A percentile compares a stretch with the other conserved stretches of the same genome.
Conservation (phyloP, 2,797 vertebrate genomes). For the Meda fulgida region DNA sequence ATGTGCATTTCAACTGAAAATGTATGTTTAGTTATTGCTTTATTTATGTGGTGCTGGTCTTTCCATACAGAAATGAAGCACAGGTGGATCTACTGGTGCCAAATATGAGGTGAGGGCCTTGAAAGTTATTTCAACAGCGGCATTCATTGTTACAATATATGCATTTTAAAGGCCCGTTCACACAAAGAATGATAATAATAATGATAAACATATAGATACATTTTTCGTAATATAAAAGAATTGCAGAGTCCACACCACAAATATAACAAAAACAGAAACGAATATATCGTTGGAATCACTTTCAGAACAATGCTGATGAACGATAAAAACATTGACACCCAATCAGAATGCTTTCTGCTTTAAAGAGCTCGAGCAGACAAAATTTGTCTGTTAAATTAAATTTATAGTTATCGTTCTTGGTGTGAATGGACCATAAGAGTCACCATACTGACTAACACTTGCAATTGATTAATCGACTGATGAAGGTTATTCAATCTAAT, state of each 20-base stretch:
- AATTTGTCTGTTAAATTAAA: too few species aligned
- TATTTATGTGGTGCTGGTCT: slow-evolving; percentile 10
- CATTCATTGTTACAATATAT: background rate
- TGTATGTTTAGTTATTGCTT: background rate
- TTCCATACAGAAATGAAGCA: slow-evolving; percentile 52
- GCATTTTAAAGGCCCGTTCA: background rate
- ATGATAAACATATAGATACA: background rate
- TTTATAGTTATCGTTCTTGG: background rate
- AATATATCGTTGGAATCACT: background rate
- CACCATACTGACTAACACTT: background rate
- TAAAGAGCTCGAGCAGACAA: background rate
- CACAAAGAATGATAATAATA: background rate
- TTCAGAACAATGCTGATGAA: background rate
- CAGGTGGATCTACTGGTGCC: slow-evolving; percentile 28
- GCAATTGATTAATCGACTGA: background rate
- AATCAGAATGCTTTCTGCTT: background rate
- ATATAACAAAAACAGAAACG: background rate
- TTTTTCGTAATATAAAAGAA: background rate
- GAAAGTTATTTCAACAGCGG: background rate
- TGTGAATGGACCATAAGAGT: background rate
- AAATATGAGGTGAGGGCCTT: slow-evolving; percentile 52
- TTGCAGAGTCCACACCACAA: background rate
- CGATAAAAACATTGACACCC: background rate
- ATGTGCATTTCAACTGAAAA: background rate
- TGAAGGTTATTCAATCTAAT: background rate